Evolutionary conservation across 2,797 vertebrate genomes (phyloP).

Genomic region (Sebastes diploproa): DNA sequence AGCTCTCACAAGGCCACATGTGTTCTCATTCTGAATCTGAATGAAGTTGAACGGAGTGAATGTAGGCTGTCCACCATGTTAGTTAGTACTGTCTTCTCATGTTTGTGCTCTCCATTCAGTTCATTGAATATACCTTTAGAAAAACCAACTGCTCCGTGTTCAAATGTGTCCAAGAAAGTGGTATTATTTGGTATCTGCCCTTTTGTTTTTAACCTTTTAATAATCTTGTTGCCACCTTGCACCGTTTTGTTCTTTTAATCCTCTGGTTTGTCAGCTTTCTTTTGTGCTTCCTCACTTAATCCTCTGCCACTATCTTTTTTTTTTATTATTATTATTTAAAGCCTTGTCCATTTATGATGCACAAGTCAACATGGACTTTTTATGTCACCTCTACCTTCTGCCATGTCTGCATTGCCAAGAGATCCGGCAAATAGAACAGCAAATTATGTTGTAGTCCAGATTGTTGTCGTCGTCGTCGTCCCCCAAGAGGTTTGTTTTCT

Average conservation of each 20-base stretch:
- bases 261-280: neutral
- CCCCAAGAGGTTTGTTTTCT: constrained; percentile 6
- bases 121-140: constrained; percentile 32
- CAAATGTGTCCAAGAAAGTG: constrained; percentile 33
- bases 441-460: neutral
- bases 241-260: constrained; percentile 28
- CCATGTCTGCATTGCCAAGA: constrained; percentile 13
- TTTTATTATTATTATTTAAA: constrained; percentile 28
- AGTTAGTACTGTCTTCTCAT: constrained; percentile 38
- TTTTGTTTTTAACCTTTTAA: constrained; percentile 40
- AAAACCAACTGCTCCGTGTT: neutral
- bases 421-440: neutral
- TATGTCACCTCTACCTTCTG: neutral
- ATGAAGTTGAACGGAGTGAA: neutral
- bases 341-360: constrained; percentile 21
- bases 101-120: constrained; percentile 37
- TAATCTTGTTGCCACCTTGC: constrained; percentile 30
- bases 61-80: constrained; percentile 51
- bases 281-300: constrained; percentile 29
- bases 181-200: constrained; percentile 28
- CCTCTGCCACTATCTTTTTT: constrained; percentile 17
- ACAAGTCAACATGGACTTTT: constrained; percentile 2
- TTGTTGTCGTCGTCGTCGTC: neutral
- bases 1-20: neutral
- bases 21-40: constrained; percentile 24